Evolutionary conservation across 2,113 vertebrate genomes (phyloP), one percentile per base, ranked within the genome.

Genomic region (Tachuris rubrigastra): DNA sequence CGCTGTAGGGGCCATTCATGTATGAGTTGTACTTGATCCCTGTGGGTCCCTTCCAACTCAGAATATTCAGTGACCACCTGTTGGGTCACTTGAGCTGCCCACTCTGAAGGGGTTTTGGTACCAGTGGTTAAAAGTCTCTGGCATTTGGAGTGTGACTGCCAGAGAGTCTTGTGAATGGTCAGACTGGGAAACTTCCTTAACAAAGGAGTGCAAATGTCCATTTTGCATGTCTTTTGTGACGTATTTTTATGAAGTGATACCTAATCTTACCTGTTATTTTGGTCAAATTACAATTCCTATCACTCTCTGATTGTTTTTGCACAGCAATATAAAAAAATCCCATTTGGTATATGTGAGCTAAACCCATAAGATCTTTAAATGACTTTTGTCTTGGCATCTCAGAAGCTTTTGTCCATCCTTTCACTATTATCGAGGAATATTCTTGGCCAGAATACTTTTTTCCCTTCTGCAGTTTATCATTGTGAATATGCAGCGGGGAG

Each of bases 391-490:
- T 65, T 89, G 41, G 9, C 3, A 52, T 79, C 31, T 82, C 58
- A 66, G 18, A 95, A 67, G 14, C 12, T 12, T 41, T 81, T 92
- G 25, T 22, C 10, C 42, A 74, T 19, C 5, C 18, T 37, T 86
- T 53, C 27, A 67, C 10, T 18, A 81, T 42, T 17, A 19, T 25
- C 23, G 46, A 5, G 16, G 35, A 90, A 39, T 86, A 47, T 21
- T 68, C 53, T 35, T 77, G 14, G 10, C 10, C 21, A 33, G 27
- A 73, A 62, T 2, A 12, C 4, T 31, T 31, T 53, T 39, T 62
- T 8, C 18, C 7, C 1, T 25, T 68, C 6, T 67, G 13, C 6
- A 39, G 12, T 4, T 0, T 52, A 33, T 39, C 2, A 0, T 41
- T 67, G 22, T 50, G 9, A 81, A 44, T 82, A 49, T 37, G 6